phyloP scores from a whole-genome alignment of 2,113 vertebrate genomes.

The Rhombomys opimus region DNA sequence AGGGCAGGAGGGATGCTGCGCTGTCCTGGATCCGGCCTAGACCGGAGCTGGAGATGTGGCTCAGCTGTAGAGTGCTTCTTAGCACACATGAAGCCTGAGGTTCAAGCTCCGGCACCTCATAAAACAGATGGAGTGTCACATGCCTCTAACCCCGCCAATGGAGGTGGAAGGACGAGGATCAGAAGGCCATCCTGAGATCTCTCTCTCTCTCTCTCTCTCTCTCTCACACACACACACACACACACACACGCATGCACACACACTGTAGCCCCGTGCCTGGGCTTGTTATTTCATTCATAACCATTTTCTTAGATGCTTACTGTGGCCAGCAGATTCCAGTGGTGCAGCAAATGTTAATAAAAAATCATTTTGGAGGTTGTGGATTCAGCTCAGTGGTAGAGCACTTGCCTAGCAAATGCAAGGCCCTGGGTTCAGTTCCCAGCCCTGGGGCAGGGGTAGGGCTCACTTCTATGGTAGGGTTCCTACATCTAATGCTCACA shows the following conservation, averaged over 20 bases:
- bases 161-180: background rate
- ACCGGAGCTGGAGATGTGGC: background rate
- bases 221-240: background rate
- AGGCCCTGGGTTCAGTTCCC: background rate
- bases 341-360: background rate
- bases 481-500: background rate
- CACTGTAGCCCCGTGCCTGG: background rate
- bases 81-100: background rate
- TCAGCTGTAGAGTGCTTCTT: background rate
- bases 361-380: background rate
- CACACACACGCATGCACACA: background rate
- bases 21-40: background rate
- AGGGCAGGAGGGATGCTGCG: background rate
- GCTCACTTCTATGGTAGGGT: background rate
- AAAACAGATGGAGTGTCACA: background rate
- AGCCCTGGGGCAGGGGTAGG: background rate
- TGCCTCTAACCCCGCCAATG: background rate
- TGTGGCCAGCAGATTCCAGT: background rate
- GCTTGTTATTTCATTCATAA: background rate
- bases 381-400: background rate
- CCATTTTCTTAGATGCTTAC: background rate
- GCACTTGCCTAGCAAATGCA: background rate
- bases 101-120: too few relatives aligned
- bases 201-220: too few relatives aligned
- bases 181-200: background rate